These are phyloP conservation scores for Neotoxoptera formosana DNA, from an alignment of 1,140 invertebrate species.

Conservation along the genomic window DNA sequence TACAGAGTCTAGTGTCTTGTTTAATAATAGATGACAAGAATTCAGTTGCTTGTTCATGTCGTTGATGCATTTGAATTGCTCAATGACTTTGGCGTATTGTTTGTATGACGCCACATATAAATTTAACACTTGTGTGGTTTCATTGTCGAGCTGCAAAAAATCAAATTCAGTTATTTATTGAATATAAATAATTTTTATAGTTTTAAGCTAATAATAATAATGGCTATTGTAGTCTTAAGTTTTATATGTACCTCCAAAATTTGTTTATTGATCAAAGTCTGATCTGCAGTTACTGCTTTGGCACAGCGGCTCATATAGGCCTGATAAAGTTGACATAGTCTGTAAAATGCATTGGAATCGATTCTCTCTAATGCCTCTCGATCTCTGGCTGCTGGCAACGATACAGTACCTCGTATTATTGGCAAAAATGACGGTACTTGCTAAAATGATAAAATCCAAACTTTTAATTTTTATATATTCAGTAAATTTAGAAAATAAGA, in stretches of 20 bases:
- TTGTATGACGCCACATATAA: conserved; percentile 82
- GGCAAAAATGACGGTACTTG: conserved; percentile 91
- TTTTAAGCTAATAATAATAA: not conserved
- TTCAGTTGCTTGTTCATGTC: conserved; percentile 80
- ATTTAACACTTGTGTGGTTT: conserved; percentile 75
- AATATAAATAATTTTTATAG: not conserved
- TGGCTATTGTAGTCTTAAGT: not conserved
- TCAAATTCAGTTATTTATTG: not conserved
- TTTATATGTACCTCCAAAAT: conserved; percentile 74
- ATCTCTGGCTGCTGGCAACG: conserved; percentile 84
- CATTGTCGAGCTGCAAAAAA: conserved; percentile 73
- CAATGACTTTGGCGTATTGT: conserved; percentile 81
- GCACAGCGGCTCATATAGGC: conserved; percentile 78
- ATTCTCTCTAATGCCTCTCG: conserved; percentile 87
- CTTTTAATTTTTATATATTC: not conserved
- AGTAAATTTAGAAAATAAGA: not conserved
- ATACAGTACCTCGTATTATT: conserved; percentile 88
- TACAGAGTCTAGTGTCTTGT: conserved; percentile 84
- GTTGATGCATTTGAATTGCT: conserved; percentile 81
- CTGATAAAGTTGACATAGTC: conserved; percentile 76
- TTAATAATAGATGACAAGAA: conserved; percentile 81
- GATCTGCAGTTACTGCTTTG: conserved; percentile 75
- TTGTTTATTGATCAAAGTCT: conserved; percentile 73
- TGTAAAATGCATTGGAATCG: conserved; percentile 70
- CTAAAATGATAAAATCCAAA: conserved; percentile 63